Evolutionary conservation across 2,797 vertebrate genomes (phyloP), one percentile per base, ranked within the genome.

Genomic region (Hapalemur alaotrensis): DNA sequence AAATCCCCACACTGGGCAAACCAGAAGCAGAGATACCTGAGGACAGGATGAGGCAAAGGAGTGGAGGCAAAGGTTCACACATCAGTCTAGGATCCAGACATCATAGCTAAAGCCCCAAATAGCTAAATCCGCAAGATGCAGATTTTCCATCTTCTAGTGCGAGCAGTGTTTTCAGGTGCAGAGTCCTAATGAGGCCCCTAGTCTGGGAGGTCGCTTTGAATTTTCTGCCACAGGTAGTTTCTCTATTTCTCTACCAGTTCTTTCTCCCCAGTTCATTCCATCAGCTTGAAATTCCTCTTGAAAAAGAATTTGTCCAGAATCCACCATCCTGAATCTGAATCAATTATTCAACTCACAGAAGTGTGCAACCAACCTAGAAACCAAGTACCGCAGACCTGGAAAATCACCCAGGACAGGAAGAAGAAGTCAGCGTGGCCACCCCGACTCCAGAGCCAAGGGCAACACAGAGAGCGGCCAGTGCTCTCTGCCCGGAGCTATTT

Each of bases 261-360:
- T 73, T 95, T 69, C 79, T 83, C 61, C 59, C 32, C 22, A 70
- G 15, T 78, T 69, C 52, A 89, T 81, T 18, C 80, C 46, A 38
- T 50, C 23, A 69, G n/a, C n/a, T 95, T 69, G 35, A 97, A 92
- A 93, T 91, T 87, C 41, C 18, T 78, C 43, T 75, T 72, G 73
- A 72, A 43, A 94, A 89, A 65, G 11, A 69, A 80, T 46, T 86
- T 84, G 18, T 87, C 52, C 25, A 85, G 73, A 93, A 65, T 41
- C 50, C 46, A 78, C 70, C 78, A 25, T 50, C 54, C 38, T 32
- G 17, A 92, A 85, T 79, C 23, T 3, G 12, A 95, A 73, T 82
- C 43, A 65, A 50, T 76, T 78, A 46, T 85, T 96, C 81, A 92
- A 75, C 54, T 41, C 54, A 76, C 83, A 94, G 72, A 95, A 79